Evolutionary conservation across 2,113 vertebrate species (phyloP).

Genomic region (Cyprinodon brontotheroides): DNA sequence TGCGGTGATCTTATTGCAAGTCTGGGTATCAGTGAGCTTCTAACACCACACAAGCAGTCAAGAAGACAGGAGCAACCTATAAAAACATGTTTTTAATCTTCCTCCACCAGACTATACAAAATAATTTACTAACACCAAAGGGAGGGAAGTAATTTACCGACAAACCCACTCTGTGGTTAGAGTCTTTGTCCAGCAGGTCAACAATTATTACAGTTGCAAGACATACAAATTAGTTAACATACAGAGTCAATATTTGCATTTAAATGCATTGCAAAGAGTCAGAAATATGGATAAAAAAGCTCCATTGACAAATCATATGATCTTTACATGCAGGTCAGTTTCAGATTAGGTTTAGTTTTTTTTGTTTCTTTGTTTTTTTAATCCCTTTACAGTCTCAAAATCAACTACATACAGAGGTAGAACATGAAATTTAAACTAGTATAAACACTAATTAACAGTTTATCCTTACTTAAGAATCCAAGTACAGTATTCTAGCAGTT

Average conservation of each 20-base stretch:
- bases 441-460: not conserved
- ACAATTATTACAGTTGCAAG: conserved; percentile 25
- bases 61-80: conserved; percentile 17
- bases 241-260: conserved; percentile 10
- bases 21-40: not conserved
- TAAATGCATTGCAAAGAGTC: conserved; percentile 13
- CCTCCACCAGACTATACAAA: conserved; percentile 53
- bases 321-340: conserved; percentile 16
- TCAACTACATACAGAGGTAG: not conserved
- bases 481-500: not conserved
- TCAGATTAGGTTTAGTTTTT: not conserved
- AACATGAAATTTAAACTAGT: conserved; percentile 2
- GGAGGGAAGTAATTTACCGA: conserved; percentile 16
- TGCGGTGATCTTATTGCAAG: conserved; percentile 19
- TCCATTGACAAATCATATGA: conserved; percentile 9
- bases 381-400: not conserved
- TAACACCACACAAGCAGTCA: conserved; percentile 12
- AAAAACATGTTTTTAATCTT: conserved; percentile 37
- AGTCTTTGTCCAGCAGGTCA: conserved; percentile 28
- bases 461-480: too few relatives aligned
- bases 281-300: conserved; percentile 14
- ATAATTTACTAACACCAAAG: conserved; percentile 33
- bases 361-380: conserved; percentile 4
- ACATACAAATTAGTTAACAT: conserved; percentile 32
- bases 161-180: conserved; percentile 13